phyloP scores from a whole-genome alignment of 1,140 invertebrate genomes.

The Trichonephila clavipes region DNA sequence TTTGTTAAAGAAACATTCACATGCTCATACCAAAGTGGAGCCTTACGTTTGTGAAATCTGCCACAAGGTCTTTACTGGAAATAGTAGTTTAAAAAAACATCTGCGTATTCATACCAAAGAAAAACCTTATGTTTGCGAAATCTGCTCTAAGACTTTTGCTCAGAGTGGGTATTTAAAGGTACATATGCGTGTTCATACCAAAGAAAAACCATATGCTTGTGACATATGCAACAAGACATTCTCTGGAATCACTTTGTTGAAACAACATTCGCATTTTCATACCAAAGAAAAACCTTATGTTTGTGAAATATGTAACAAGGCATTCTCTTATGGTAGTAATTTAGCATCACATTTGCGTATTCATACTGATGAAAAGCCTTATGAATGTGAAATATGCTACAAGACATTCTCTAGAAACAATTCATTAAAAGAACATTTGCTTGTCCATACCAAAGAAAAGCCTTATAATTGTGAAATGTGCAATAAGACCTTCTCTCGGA shows the following conservation, averaged over 20 bases:
- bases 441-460: not conserved
- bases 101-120: not conserved
- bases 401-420: not conserved
- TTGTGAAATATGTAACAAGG: not conserved
- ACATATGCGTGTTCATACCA: not conserved
- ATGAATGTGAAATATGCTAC: not conserved
- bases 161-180: not conserved
- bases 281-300: not conserved
- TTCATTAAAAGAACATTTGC: not conserved
- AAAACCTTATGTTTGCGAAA: not conserved
- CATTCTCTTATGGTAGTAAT: not conserved
- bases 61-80: not conserved
- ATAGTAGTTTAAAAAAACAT: not conserved
- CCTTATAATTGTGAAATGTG: not conserved
- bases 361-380: not conserved
- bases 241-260: not conserved
- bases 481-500: not conserved
- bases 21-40: not conserved
- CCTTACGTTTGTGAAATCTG: not conserved
- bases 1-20: not conserved
- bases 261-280: not conserved
- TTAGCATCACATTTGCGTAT: not conserved
- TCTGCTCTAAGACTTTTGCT: not conserved
- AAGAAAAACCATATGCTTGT: not conserved
- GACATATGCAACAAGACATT: not conserved